Evolutionary conservation across 1,140 invertebrate species (phyloP).

Genomic region (Ptiloglossa arizonensis): DNA sequence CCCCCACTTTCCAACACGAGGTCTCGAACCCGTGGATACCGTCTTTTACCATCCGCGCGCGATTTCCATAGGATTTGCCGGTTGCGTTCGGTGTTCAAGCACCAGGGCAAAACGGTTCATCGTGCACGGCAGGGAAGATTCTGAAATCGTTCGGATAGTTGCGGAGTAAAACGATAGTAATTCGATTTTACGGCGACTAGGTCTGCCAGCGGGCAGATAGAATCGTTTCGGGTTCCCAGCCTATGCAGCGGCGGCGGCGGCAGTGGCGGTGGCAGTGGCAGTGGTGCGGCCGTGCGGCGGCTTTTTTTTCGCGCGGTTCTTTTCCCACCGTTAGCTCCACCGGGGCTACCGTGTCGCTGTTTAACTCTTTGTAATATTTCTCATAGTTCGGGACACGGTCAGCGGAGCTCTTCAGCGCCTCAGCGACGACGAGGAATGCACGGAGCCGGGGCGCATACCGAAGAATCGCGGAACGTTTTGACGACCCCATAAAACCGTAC

Average conservation of each 20-base stretch:
- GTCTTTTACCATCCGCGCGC: constrained; percentile 24
- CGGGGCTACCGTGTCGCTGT: constrained; percentile 72
- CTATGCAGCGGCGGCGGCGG: not conserved
- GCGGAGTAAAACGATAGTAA: constrained; percentile 33
- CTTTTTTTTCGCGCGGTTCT: constrained; percentile 58
- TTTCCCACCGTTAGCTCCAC: constrained; percentile 59
- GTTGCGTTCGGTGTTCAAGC: not conserved
- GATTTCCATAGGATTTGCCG: constrained; percentile 45
- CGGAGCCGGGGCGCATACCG: constrained; percentile 68
- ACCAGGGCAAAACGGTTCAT: not conserved
- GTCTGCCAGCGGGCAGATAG: constrained; percentile 3
- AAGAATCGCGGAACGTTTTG: constrained; percentile 76
- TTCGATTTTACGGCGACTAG: constrained; percentile 37
- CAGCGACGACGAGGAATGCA: constrained; percentile 67
- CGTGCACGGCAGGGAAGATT: not conserved
- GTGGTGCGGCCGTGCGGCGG: too few species aligned
- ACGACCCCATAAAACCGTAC: constrained; percentile 78
- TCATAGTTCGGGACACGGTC: constrained; percentile 50
- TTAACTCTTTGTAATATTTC: constrained; percentile 72
- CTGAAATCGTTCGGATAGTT: constrained; percentile 40
- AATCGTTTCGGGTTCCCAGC: constrained; percentile 50
- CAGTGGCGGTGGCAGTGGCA: too few species aligned
- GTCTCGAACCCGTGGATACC: not conserved
- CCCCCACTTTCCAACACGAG: not conserved
- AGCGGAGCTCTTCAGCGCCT: constrained; percentile 32